Base-by-base conservation (phyloP, 2,113 vertebrate species). In the Microcebus lehilahytsara region DNA sequence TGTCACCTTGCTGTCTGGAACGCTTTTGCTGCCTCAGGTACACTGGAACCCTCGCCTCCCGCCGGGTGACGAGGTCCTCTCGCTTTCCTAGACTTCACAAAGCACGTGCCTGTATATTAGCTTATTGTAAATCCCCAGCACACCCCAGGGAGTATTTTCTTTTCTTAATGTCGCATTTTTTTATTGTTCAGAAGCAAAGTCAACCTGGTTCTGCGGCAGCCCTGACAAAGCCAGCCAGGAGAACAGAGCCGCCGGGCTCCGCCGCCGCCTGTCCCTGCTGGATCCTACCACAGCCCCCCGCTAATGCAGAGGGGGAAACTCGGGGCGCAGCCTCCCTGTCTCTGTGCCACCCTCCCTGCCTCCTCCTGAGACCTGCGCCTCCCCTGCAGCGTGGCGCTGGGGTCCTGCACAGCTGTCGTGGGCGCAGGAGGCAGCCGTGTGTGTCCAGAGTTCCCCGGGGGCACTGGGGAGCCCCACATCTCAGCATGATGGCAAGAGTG, bases 261-360 rank as follows among this genome's bases (percentile, higher is more conserved):
- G 4, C 1, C 0, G 66, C 60, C 14, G 0, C 67, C 40, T 9
- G 32, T 25, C 77, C 49, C 11, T 0, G 46, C 8, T 2, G 17
- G 34, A 13, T 49, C 89, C 72, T 14, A 11, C 7, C 2, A 37
- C 40, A 74, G 22, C 19, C 62, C 58, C 67, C 17, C 1, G 79
- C n/a, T 2, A 1, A 2, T 3, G 42, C 42, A 53, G 34, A 77
- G 49, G 5, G 16, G 25, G 9, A 46, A 32, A 13, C 10, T 7
- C 0, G 0, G 42, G 40, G 58, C 11, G 1, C 1, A 0, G 30
- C 78, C 40, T 32, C 22, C 0, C 2, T 27, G 40, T n/a, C n/a
- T 5, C 32, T 32, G 62, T 32, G 1, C 37, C 60, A 16, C 25
- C 0, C 20, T 4, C 5, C 77, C 30, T 64, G 62, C 62, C 3